Evolutionary conservation across 2,888 invertebrate species (phyloP).

Genomic region (Gibbula magus): DNA sequence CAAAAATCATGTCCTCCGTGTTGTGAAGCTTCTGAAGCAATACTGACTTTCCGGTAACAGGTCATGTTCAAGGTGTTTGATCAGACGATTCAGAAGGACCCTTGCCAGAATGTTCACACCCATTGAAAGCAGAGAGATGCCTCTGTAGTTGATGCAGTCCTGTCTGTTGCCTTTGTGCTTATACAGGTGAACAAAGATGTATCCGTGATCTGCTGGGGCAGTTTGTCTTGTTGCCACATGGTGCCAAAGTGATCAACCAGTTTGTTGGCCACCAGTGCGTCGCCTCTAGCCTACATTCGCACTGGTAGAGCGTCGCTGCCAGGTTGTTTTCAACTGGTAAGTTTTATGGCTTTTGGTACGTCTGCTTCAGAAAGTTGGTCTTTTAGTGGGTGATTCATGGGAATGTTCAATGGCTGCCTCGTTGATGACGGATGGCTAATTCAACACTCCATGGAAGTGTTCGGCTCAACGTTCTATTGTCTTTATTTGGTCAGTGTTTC

Average conservation of each 20-base stretch:
- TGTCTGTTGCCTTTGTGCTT: slow-evolving; percentile 27
- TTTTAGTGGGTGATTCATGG: background rate
- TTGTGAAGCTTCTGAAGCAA: background rate
- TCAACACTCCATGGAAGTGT: slow-evolving; percentile 34
- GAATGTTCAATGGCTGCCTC: slow-evolving; percentile 28
- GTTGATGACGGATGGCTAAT: slow-evolving; percentile 31
- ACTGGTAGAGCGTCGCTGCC: background rate
- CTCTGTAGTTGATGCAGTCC: slow-evolving; percentile 34
- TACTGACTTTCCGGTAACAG: background rate
- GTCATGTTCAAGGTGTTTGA: background rate
- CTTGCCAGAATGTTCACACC: slow-evolving; percentile 36
- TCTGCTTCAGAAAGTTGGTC: background rate
- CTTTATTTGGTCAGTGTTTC: slow-evolving; percentile 15
- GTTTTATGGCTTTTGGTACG: background rate
- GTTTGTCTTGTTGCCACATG: background rate
- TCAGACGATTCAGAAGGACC: slow-evolving; percentile 33
- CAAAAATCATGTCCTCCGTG: background rate
- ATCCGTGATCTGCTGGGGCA: slow-evolving; percentile 40
- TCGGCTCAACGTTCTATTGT: slow-evolving; percentile 38
- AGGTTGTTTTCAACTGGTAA: background rate
- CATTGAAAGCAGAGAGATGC: slow-evolving; percentile 33
- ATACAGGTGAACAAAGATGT: slow-evolving; percentile 32
- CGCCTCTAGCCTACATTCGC: background rate
- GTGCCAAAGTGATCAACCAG: background rate
- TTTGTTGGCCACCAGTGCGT: background rate